These are phyloP conservation scores for Eucidaris tribuloides DNA, from an alignment of 35 echinoderm and acorn worm genomes.

Conservation along the genomic window DNA sequence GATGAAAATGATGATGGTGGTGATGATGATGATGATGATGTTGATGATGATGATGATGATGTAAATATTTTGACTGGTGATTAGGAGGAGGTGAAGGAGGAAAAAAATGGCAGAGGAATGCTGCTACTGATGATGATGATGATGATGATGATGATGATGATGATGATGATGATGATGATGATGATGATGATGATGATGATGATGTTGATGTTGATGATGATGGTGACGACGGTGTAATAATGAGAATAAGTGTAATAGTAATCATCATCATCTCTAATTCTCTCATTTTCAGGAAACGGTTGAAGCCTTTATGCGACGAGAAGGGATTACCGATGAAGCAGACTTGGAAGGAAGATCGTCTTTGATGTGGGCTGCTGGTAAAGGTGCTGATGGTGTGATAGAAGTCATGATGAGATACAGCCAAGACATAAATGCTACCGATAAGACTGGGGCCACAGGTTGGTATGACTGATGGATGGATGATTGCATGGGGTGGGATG, in stretches of 20 bases:
- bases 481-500: constrained; percentile 71
- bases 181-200: no score
- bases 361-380: constrained; percentile 95
- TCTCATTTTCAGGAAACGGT: constrained; percentile 90
- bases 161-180: no score
- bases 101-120: neutral
- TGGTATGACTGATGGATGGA: constrained; percentile 71
- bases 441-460: constrained; percentile 95
- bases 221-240: constrained; percentile 1
- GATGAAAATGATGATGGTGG: neutral
- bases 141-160: no score
- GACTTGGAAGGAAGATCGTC: constrained; percentile 94
- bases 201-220: no score
- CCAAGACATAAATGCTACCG: constrained; percentile 92
- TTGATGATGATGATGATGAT: neutral
- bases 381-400: constrained; percentile 89
- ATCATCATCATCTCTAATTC: no score
- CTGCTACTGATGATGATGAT: no score
- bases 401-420: constrained; percentile 65
- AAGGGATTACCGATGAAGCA: constrained; percentile 88
- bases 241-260: no score
- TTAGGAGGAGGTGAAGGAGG: no score
- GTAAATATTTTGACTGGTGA: neutral
- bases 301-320: constrained; percentile 60
- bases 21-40: neutral